Conservation (phyloP, 1,140 invertebrate genomes). For the Zophobas atratus region DNA sequence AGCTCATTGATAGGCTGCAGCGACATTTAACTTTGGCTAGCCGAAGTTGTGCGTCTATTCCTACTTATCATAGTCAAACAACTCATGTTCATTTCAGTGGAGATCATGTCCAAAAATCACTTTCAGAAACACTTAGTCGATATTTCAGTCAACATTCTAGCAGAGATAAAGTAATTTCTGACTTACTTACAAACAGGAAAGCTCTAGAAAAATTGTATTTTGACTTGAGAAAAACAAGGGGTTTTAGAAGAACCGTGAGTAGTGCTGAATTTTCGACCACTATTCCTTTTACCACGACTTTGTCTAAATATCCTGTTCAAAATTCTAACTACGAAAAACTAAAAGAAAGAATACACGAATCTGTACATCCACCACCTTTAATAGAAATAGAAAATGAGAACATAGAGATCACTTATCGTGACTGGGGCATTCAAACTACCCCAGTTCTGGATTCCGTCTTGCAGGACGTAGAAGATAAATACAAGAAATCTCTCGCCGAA, state of each 20-base stretch:
- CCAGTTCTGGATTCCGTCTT: conserved; percentile 73
- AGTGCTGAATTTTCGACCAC: conserved; percentile 57
- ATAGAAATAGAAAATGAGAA: conserved; percentile 78
- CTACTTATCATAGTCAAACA: conserved; percentile 7
- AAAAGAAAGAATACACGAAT: conserved; percentile 61
- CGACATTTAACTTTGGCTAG: conserved; percentile 73
- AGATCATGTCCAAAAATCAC: conserved; percentile 74
- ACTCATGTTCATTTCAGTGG: conserved; percentile 67
- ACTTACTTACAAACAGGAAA: conserved; percentile 80
- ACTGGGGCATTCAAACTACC: conserved; percentile 76
- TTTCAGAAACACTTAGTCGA: conserved; percentile 77
- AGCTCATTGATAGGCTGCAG: conserved; percentile 77
- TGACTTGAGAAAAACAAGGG: conserved; percentile 78
- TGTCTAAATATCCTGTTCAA: conserved; percentile 41
- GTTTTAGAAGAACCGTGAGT: conserved; percentile 73
- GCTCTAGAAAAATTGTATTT: conserved; percentile 81
- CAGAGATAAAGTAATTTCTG: conserved; percentile 78
- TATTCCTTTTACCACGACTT: conserved; percentile 1
- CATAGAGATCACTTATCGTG: conserved; percentile 69
- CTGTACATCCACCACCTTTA: conserved; percentile 73
- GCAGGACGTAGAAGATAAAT: conserved; percentile 69
- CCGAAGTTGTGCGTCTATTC: conserved; percentile 27
- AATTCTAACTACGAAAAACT: conserved; percentile 65
- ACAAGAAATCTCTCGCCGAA: conserved; percentile 65
- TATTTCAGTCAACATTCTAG: conserved; percentile 78